A percentile compares a stretch with the other conserved stretches of the same genome.
Evolutionary conservation across 2,113 vertebrate genomes (phyloP).

Genomic region (Hystrix cristata): DNA sequence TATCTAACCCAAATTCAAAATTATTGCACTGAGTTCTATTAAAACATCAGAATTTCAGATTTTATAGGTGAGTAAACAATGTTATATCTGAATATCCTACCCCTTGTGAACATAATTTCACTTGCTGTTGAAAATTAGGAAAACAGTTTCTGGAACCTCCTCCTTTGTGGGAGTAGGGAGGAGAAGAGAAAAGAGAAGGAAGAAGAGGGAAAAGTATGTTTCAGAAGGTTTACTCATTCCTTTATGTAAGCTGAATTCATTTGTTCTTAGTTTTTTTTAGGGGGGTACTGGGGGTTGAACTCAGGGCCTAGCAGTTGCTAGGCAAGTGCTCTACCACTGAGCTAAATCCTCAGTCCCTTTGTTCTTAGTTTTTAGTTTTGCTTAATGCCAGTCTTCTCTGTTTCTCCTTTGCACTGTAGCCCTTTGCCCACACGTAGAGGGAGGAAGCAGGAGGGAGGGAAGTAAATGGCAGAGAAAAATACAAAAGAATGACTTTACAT

Average conservation of each 20-base stretch:
- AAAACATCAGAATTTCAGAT: slow-evolving; percentile 43
- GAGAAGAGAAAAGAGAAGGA: background rate
- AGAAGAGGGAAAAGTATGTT: background rate
- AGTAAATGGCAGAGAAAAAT: background rate
- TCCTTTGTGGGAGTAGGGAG: background rate
- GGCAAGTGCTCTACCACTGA: no score
- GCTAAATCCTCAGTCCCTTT: background rate
- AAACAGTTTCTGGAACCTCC: slow-evolving; percentile 10
- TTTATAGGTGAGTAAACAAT: slow-evolving; percentile 10
- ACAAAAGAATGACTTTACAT: background rate
- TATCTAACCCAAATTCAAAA: background rate
- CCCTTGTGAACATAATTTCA: background rate
- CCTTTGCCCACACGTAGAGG: background rate
- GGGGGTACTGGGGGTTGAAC: no score
- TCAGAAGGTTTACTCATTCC: background rate
- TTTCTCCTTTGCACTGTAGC: background rate
- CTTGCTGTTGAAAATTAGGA: slow-evolving; percentile 33
- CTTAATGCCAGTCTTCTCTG: background rate
- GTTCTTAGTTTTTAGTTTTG: slow-evolving; percentile 16
- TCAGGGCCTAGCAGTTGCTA: no score
- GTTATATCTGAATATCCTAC: background rate
- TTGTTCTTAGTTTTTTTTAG: background rate
- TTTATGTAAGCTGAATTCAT: slow-evolving; percentile 17
- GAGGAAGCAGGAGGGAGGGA: background rate
- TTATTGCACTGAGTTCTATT: background rate